Evolutionary conservation across 2,888 invertebrate genomes (phyloP).

Genomic region (Amphiduros pacificus): DNA sequence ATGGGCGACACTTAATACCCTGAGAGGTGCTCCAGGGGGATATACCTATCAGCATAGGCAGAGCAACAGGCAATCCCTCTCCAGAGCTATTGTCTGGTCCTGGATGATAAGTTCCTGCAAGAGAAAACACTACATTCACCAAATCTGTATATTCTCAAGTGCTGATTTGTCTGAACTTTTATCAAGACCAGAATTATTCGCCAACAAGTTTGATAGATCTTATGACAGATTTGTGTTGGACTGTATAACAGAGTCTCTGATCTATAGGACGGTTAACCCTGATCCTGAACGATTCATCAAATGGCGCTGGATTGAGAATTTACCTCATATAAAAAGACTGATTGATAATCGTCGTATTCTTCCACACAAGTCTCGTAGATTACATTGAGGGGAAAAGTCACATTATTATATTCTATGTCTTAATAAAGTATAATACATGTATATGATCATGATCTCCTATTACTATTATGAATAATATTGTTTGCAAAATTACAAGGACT

Average conservation of each 20-base stretch:
- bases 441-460: too few relatives aligned
- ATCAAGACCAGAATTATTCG: constrained; percentile 42
- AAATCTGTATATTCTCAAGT: constrained; percentile 19
- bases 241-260: constrained; percentile 45
- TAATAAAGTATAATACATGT: too few relatives aligned
- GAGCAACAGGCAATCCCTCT: constrained; percentile 21
- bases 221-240: constrained; percentile 45
- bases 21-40: constrained; percentile 42
- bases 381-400: too few relatives aligned
- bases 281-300: constrained; percentile 11
- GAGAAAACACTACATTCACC: constrained; percentile 13
- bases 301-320: constrained; percentile 11
- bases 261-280: constrained; percentile 5
- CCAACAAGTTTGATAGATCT: constrained; percentile 53
- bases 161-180: constrained; percentile 41
- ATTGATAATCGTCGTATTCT: too few relatives aligned
- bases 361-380: too few relatives aligned
- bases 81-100: constrained; percentile 25
- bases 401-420: too few relatives aligned
- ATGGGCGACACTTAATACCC: constrained; percentile 49
- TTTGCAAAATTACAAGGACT: too few relatives aligned
- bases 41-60: constrained; percentile 35
- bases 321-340: constrained; percentile 18
- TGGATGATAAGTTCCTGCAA: constrained; percentile 15
- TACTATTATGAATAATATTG: too few relatives aligned